Base-by-base conservation (phyloP, 2,888 invertebrate species). In the Torymus tubicola region DNA sequence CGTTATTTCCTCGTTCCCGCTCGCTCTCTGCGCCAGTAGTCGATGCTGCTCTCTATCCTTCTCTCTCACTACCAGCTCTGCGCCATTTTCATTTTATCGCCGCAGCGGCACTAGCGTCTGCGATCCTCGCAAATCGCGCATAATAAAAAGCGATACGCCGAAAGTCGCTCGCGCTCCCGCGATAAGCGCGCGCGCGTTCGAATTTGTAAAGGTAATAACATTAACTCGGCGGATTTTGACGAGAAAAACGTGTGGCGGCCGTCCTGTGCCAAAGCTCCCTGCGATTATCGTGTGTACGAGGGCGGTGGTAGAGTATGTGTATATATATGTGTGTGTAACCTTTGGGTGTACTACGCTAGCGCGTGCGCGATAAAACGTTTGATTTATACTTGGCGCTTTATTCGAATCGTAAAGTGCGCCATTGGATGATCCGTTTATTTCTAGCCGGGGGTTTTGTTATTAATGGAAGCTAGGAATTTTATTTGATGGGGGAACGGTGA, bases 201-300 rank as follows among this genome's bases (percentile, higher is more conserved):
- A 58, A 74, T 74, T 74, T 58, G 52, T 52, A 58, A 75, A 74
- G 68, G 68, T 24, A 69, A 69, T 69, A 69, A 69, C 31, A n/a
- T 52, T 55, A 69, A 50, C 57, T 42, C 24, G 63, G 24, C 64
- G 58, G 58, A 60, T 67, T 78, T 31, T 78, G 67, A 78, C 18
- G 65, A 31, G 67, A 52, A 60, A 71, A 78, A 53, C 57, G 70
- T 52, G 50, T 52, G 57, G 18, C 31, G 31, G 55, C 42, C 21
- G 55, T 14, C 57, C 16, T 13, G 57, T 57, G 53, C 60, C 14
- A 78, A 78, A 78, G 31, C 31, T 31, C 60, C 78, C 58, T n/a
- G 65, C 21, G 69, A 78, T 78, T 78, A 72, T 78, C 18, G 67
- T 18, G 52, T 31, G 31, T 31, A 31, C 31, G 31, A 31, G 31